Conservation (phyloP, 2,797 vertebrate species). For the Sebastes ruberrimus region DNA sequence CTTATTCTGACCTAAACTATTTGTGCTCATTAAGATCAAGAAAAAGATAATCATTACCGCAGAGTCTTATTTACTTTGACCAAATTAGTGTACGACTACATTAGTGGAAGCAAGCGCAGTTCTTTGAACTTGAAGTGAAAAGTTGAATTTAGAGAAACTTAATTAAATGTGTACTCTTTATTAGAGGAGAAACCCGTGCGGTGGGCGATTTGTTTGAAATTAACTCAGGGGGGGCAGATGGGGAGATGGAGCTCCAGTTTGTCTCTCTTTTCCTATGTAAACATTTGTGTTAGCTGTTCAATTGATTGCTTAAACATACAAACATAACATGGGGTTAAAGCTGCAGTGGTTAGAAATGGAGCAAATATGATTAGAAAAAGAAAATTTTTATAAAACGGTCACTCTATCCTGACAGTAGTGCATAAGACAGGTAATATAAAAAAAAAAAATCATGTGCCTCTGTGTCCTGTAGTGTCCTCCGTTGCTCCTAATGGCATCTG, state of each 20-base stretch:
- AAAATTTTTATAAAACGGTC: too few relatives aligned
- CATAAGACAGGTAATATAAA: too few relatives aligned
- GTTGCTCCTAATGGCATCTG: too few relatives aligned
- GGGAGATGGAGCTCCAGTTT: slow-evolving; percentile 39
- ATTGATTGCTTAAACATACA: slow-evolving; percentile 33
- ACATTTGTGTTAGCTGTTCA: slow-evolving; percentile 35
- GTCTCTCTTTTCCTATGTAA: slow-evolving; percentile 38
- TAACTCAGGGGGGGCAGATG: slow-evolving; percentile 47
- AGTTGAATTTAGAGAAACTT: slow-evolving; percentile 58
- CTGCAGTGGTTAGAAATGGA: neutral
- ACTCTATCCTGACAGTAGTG: too few relatives aligned
- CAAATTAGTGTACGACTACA: slow-evolving; percentile 62
- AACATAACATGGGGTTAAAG: slow-evolving; percentile 1
- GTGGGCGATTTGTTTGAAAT: slow-evolving; percentile 62
- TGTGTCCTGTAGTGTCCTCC: too few relatives aligned
- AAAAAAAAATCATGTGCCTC: too few relatives aligned
- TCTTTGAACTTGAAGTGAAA: slow-evolving; percentile 73
- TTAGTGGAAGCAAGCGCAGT: slow-evolving; percentile 56
- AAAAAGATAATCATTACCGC: slow-evolving; percentile 71
- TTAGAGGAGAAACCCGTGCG: slow-evolving; percentile 39
- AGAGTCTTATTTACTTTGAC: slow-evolving; percentile 68
- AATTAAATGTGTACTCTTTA: slow-evolving; percentile 63
- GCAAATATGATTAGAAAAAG: too few relatives aligned
- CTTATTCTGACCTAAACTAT: slow-evolving; percentile 68
- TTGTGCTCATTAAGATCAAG: slow-evolving; percentile 77